Base-by-base conservation (phyloP, 2,113 vertebrate species). In the Gambusia affinis region DNA sequence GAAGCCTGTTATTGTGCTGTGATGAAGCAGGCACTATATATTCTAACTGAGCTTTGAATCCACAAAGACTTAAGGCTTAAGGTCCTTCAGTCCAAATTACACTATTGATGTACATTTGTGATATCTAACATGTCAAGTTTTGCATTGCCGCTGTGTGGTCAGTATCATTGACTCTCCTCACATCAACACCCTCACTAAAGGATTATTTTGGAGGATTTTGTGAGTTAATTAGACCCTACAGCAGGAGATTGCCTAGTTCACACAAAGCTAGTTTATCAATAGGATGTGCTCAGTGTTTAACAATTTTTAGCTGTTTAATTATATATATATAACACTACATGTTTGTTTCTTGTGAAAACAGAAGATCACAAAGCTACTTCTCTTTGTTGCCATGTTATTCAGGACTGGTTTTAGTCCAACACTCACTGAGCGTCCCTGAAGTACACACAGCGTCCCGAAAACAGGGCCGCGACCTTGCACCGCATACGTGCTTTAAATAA, bases 211-310 rank as follows among this genome's bases (percentile, higher is more conserved):
- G 22, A 5, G 67, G 75, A 73, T 79, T 83, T 74, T 37, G 47
- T 54, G 17, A 5, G 81, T 67, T 75, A 73, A 78, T 70, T 31
- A 67, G 47, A 29, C n/a, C 84, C 17, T 33, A 19, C 63, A 79
- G 66, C 64, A 77, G 80, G 73, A 64, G 35, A 72, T 76, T 66
- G 42, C 6, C 24, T 39, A 42, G 24, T 60, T 78, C 67, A 64
- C 64, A 72, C 78, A 71, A 70, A 81, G 54, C 67, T n/a, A 33
- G 27, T 77, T 73, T 37, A 68, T 83, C 51, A 71, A 14, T 79
- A 75, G 44, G 12, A 80, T 31, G 14, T 64, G 44, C 47, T 64
- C 71, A 14, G 42, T 78, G 72, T 70, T 78, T 67, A 57, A 1
- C n/a, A 0, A 57, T n/a, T n/a, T 29, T 68, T 27, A 60, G 67